Base-by-base conservation (phyloP, 2,113 vertebrate genomes). In the Nycticorax nycticorax region DNA sequence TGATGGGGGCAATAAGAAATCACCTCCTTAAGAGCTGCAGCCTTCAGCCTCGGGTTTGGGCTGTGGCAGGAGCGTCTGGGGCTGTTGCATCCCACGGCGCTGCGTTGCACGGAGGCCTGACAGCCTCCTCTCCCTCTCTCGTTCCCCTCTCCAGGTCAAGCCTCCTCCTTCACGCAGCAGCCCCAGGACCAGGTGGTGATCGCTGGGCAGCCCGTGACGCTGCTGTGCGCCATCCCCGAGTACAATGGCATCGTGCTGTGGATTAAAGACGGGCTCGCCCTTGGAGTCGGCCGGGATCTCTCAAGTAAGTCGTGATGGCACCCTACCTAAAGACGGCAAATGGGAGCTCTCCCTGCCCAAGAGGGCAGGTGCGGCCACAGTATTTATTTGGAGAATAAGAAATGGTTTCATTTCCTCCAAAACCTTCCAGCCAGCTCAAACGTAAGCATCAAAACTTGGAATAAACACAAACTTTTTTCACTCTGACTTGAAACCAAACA, bases 181-280 rank as follows among this genome's bases (percentile, higher is more conserved):
- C 99, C 99, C 15, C 99, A 99, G 97, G 99, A 99, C 98, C 98
- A 99, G 97, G 99, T 99, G 82, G 99, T 99, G 96, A 98, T 99
- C 24, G 99, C 99, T 0, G 99, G 99, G 52, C 99, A 99, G 97
- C 99, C 99, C 0, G 99, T 99, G 96, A 99, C 99, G 0, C 98
- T 99, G 91, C 98, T 99, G 8, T 99, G 99, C 8, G 98, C 99
- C 74, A 99, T 99, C 94, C 99, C 99, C 0, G 98, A 99, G 59
- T 99, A 99, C 32, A 99, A 99, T 39, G 99, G 99, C 15, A 98
- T 99, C 3, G 99, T 99, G 64, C 98, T 99, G 28, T 99, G 99
- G 99, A 99, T 99, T 93, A 99, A 99, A 95, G 99, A 99, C 0
- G 99, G 99, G 82, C 97, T 99, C 47, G 99, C 99, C 12, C 98